phyloP scores from a whole-genome alignment of 2,888 invertebrate species.

The Epiperipatus broadwayi region DNA sequence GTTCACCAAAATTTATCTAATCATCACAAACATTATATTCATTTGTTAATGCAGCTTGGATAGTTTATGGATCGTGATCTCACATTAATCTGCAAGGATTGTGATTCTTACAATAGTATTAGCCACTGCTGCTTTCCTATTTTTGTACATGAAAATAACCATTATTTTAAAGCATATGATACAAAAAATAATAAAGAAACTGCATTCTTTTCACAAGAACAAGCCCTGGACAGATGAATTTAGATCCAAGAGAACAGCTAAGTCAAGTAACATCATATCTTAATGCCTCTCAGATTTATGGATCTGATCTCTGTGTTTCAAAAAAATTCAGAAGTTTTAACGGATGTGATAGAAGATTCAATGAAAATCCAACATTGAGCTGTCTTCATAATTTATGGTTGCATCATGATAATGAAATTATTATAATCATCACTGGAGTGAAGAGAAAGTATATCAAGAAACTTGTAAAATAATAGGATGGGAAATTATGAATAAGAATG shows the following conservation, averaged over 20 bases:
- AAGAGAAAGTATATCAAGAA: conserved; percentile 27
- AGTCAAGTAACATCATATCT: conserved; percentile 44
- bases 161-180: conserved; percentile 62
- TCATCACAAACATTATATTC: too few species aligned
- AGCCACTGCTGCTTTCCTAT: conserved; percentile 88
- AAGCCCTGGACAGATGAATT: conserved; percentile 65
- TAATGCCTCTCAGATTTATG: conserved; percentile 55
- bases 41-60: too few species aligned
- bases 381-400: too few species aligned
- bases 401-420: conserved; percentile 23
- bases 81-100: conserved; percentile 68
- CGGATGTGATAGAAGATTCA: too few species aligned
- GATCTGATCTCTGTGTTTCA: conserved; percentile 63
- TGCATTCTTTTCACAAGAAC: conserved; percentile 90
- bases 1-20: too few species aligned
- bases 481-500: conserved; percentile 70
- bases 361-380: too few species aligned
- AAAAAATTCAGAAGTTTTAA: conserved; percentile 49
- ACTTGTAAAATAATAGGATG: conserved; percentile 41
- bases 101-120: conserved; percentile 64
- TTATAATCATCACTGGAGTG: conserved; percentile 27
- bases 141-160: conserved; percentile 66
- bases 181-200: too few species aligned
- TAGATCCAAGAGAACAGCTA: conserved; percentile 60
- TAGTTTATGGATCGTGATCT: too few species aligned